Percentiles rank a stretch among this genome's conserved stretches.
These are phyloP conservation scores for Dryocosmus kuriphilus DNA, from an alignment of 2,888 invertebrate species.

Conservation along the genomic window DNA sequence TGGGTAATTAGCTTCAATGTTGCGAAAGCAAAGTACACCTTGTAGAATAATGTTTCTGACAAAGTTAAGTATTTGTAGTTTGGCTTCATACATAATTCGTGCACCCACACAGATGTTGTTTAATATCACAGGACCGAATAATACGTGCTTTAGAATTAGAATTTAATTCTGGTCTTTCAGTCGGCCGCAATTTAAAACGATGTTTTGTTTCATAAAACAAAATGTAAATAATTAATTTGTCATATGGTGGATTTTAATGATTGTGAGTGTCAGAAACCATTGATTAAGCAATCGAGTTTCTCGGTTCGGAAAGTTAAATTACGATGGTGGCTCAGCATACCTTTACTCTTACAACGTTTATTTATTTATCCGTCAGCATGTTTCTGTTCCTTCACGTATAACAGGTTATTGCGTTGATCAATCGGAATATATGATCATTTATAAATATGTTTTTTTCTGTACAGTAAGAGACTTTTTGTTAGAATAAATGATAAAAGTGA, in stretches of 20 bases:
- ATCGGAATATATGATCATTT: background rate
- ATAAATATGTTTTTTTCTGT: background rate
- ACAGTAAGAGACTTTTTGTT: no score
- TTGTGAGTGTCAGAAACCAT: background rate
- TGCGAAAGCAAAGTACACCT: background rate
- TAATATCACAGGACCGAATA: background rate
- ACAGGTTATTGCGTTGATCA: background rate
- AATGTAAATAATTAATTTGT: background rate
- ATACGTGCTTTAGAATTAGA: background rate
- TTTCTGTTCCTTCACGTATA: background rate
- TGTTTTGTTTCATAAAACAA: background rate
- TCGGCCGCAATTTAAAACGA: background rate
- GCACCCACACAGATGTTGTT: slow-evolving; percentile 9
- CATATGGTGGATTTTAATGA: background rate
- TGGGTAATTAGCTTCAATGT: slow-evolving; percentile 2
- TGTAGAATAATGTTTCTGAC: background rate
- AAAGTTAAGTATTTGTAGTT: background rate
- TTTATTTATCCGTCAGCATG: background rate
- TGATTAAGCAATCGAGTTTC: background rate
- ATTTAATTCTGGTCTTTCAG: background rate
- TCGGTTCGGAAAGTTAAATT: background rate
- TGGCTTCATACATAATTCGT: background rate
- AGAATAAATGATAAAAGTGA: no score
- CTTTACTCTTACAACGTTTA: background rate
- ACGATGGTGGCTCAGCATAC: background rate